Base-by-base conservation (phyloP, 2,113 vertebrate genomes). In the Aramus guarauna region DNA sequence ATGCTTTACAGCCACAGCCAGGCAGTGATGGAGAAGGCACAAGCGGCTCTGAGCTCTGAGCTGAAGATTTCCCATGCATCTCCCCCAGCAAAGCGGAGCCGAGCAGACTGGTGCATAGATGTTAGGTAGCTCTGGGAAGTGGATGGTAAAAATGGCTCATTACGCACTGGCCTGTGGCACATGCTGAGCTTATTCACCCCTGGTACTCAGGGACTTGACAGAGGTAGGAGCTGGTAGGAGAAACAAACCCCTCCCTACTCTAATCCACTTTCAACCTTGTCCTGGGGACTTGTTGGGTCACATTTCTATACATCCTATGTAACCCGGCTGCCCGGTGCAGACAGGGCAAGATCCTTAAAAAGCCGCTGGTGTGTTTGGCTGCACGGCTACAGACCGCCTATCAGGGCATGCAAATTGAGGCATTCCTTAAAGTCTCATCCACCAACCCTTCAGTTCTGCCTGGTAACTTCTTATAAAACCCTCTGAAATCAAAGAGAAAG, bases 381-480 rank as follows among this genome's bases (percentile, higher is more conserved):
- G 74, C n/a, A 43, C 19, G 55, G 56, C 63, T 59, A 48, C 55
- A 58, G 53, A 43, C 75, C 4, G 1, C 60, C 37, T 12, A 12
- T 43, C 67, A 87, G 60, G 53, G 50, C 17, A 11, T 1, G 18
- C n/a, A 59, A 15, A 84, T 76, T 5, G 12, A 56, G 36, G 59
- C 50, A 86, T 87, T 93, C 15, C 7, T 59, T 52, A 85, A 84
- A 74, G 58, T 24, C 80, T 87, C 13, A 0, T 85, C 41, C 24
- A 89, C 52, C 32, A 88, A 55, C 48, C 39, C 3, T 23, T 90
- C 60, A 72, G 77, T 96, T 92, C 92, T 96, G 91, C 80, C 43
- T 60, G 60, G 47, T 72, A 89, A 67, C 73, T 91, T 87, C 91
- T 87, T 72, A 93, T 43, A 96, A 96, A 96, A 94, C 66, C 34